These are phyloP conservation scores for Hypselothyrea guttata DNA, from an alignment of 2,888 invertebrate species.

Conservation along the genomic window DNA sequence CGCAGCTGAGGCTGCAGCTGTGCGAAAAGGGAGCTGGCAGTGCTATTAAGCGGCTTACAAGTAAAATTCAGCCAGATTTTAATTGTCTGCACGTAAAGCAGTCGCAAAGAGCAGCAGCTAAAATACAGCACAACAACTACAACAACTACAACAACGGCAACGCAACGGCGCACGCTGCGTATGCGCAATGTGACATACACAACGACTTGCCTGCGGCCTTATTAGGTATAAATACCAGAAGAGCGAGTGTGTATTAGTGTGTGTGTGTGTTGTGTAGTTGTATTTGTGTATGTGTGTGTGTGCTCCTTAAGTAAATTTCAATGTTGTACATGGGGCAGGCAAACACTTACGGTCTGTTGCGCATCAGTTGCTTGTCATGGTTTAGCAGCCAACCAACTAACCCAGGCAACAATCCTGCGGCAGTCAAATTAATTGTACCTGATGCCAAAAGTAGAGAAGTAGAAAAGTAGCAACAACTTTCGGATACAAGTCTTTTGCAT, in stretches of 20 bases:
- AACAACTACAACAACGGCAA: constrained; percentile 4
- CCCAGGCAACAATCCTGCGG: constrained; percentile 43
- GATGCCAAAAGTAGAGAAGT: constrained; percentile 4
- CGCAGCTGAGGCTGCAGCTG: constrained; percentile 46
- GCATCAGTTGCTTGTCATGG: constrained; percentile 62
- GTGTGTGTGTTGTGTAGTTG: constrained; percentile 9
- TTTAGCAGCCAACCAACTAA: constrained; percentile 52
- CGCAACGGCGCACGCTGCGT: constrained; percentile 44
- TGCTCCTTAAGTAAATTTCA: constrained; percentile 56
- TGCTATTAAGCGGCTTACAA: constrained; percentile 81
- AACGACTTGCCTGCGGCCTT: constrained; percentile 30
- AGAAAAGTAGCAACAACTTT: neutral
- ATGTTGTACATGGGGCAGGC: constrained; percentile 50
- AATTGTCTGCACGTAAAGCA: constrained; percentile 72
- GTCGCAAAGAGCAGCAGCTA: constrained; percentile 20
- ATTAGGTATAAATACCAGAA: constrained; percentile 14
- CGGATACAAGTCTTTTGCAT: constrained; percentile 8
- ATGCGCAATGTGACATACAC: constrained; percentile 53
- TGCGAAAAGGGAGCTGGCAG: constrained; percentile 45
- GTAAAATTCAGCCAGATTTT: constrained; percentile 81
- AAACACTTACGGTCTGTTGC: constrained; percentile 61
- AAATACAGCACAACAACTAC: constrained; percentile 9
- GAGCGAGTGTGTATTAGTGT: constrained; percentile 3
- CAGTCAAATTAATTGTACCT: constrained; percentile 48
- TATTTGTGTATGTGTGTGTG: constrained; percentile 19